These are phyloP conservation scores for Drosophila kepulauana DNA, from an alignment of 1,140 invertebrate species.

Conservation along the genomic window DNA sequence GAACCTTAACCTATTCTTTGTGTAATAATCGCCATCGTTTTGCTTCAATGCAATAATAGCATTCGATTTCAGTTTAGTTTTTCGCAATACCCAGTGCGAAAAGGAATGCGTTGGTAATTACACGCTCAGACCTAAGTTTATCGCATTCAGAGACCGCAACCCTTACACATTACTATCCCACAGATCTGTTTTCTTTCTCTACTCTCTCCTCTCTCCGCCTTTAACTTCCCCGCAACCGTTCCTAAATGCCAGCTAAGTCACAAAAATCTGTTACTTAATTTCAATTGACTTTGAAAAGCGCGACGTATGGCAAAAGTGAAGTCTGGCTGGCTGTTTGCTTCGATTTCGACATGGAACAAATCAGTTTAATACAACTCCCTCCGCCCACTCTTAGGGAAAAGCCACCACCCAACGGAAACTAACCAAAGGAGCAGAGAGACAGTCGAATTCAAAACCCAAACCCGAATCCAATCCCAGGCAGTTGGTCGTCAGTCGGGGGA, in stretches of 20 bases:
- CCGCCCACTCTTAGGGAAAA: background rate
- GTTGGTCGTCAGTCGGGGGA: slow-evolving; percentile 36
- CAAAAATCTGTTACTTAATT: slow-evolving; percentile 82
- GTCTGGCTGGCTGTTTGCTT: slow-evolving; percentile 51
- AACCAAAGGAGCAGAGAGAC: slow-evolving; percentile 2
- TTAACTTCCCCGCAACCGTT: background rate
- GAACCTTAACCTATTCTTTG: too few species aligned
- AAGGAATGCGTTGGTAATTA: slow-evolving; percentile 23
- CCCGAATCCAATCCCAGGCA: slow-evolving; percentile 5
- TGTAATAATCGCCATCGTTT: background rate
- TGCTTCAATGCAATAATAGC: background rate
- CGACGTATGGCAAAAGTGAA: slow-evolving; percentile 47
- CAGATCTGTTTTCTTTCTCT: background rate
- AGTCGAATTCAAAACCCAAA: slow-evolving; percentile 1
- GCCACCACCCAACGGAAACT: slow-evolving; percentile 5
- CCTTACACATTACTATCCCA: background rate
- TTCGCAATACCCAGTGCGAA: background rate
- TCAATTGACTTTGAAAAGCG: slow-evolving; percentile 80
- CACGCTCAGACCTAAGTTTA: background rate
- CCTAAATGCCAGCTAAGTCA: slow-evolving; percentile 32
- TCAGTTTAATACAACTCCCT: slow-evolving; percentile 71
- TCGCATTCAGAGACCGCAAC: slow-evolving; percentile 18
- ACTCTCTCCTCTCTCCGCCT: background rate
- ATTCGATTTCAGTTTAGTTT: background rate
- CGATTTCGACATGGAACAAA: slow-evolving; percentile 74